Percentiles rank a stretch among this genome's conserved stretches.
These are phyloP conservation scores for Eupeodes luniger DNA, from an alignment of 2,888 invertebrate species.

Conservation along the genomic window DNA sequence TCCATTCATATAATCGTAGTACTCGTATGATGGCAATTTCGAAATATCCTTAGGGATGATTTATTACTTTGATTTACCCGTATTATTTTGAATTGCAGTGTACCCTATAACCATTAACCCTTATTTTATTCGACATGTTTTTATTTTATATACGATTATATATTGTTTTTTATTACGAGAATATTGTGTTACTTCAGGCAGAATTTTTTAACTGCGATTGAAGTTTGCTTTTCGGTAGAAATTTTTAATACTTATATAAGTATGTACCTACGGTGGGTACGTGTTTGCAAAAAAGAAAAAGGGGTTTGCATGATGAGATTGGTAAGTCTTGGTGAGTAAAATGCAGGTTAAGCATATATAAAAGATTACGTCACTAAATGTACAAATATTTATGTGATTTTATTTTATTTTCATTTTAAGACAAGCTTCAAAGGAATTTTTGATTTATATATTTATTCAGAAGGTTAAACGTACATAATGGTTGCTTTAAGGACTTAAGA, in stretches of 20 bases:
- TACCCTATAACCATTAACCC: background rate
- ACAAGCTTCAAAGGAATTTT: conserved; percentile 22
- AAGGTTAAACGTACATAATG: background rate
- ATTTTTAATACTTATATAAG: background rate
- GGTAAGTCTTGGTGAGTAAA: background rate
- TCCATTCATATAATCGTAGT: background rate
- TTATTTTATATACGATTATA: background rate
- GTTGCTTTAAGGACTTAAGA: background rate
- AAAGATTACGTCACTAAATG: conserved; percentile 8
- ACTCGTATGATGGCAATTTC: conserved; percentile 1
- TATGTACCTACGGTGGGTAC: too few relatives aligned
- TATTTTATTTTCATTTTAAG: background rate
- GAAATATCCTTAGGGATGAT: conserved; percentile 61
- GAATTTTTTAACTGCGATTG: conserved; percentile 24
- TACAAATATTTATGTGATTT: background rate
- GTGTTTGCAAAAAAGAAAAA: background rate
- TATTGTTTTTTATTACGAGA: too few relatives aligned
- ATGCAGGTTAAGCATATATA: conserved; percentile 10
- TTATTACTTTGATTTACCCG: conserved; percentile 64
- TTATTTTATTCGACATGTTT: conserved; percentile 24
- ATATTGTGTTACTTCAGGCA: conserved; percentile 35
- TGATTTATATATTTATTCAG: background rate
- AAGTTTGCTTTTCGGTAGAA: background rate
- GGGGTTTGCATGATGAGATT: background rate
- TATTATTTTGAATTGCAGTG: conserved; percentile 9